Conservation (phyloP, 1,140 invertebrate species). For the Drosophila kanapiae region DNA sequence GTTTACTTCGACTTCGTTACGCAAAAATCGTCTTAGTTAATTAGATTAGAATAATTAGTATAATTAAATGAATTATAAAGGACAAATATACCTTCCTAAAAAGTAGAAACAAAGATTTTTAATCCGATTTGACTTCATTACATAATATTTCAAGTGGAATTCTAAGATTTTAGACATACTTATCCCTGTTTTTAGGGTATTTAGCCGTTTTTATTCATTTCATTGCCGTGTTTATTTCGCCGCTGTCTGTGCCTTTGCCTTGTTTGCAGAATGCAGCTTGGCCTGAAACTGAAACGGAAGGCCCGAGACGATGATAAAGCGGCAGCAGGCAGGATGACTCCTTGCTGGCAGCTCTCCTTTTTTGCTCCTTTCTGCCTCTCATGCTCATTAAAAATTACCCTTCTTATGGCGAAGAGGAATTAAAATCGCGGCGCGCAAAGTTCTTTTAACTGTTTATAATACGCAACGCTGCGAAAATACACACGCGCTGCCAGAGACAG, state of each 20-base stretch:
- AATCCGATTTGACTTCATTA: too few species aligned
- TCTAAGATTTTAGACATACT: neutral
- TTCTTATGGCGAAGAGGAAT: conserved; percentile 75
- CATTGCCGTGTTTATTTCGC: conserved; percentile 23
- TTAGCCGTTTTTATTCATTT: conserved; percentile 11
- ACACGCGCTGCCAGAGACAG: conserved; percentile 19
- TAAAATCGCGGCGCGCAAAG: conserved; percentile 73
- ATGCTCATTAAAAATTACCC: conserved; percentile 79
- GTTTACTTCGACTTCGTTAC: neutral
- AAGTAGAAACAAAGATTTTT: too few species aligned
- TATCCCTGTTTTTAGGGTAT: neutral
- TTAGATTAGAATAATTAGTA: too few species aligned
- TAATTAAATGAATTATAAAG: neutral
- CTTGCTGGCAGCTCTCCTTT: conserved; percentile 36
- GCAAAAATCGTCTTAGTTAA: too few species aligned
- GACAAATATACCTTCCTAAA: neutral
- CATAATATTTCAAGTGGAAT: neutral
- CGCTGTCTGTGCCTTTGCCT: conserved; percentile 2
- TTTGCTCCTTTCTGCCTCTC: conserved; percentile 2
- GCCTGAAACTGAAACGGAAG: conserved; percentile 65
- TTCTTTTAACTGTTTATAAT: conserved; percentile 80
- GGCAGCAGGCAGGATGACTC: conserved; percentile 41
- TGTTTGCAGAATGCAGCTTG: conserved; percentile 56
- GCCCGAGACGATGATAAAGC: conserved; percentile 53
- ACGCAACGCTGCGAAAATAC: conserved; percentile 68